Percentiles rank a stretch among this genome's conserved stretches.
These are phyloP conservation scores for Piaya cayana DNA, from an alignment of 2,113 vertebrate genomes.

Conservation along the genomic window DNA sequence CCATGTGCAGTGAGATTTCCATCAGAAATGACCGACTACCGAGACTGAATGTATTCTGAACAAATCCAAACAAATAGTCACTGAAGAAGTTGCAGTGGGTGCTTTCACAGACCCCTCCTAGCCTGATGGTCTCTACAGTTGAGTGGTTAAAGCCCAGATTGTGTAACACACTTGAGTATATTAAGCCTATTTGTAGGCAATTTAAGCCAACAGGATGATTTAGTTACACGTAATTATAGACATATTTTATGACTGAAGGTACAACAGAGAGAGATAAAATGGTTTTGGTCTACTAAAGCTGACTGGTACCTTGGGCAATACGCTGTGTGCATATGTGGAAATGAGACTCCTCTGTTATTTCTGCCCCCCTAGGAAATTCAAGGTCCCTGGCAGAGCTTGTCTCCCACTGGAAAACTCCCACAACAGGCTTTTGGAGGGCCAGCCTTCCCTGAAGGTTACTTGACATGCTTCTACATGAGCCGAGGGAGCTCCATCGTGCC, in stretches of 20 bases:
- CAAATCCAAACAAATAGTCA: rapidly evolving
- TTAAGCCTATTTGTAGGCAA: neutral
- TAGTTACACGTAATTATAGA: neutral
- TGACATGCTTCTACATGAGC: neutral
- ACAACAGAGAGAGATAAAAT: neutral
- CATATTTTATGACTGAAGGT: neutral
- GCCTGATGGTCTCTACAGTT: neutral
- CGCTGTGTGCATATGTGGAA: rapidly evolving
- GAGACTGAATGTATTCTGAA: neutral
- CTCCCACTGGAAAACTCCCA: neutral
- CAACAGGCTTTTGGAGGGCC: neutral
- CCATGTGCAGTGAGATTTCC: rapidly evolving
- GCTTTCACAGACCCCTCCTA: neutral
- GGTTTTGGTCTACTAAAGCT: neutral
- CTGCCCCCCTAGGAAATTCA: neutral
- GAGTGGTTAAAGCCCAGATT: neutral
- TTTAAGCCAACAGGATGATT: neutral
- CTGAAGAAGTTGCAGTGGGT: rapidly evolving
- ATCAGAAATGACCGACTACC: neutral
- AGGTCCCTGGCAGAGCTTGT: rapidly evolving
- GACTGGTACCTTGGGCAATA: neutral
- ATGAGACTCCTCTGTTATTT: neutral
- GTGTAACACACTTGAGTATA: neutral
- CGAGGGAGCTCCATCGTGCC: neutral
- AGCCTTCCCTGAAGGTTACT: neutral